These are phyloP conservation scores for Tenthredo amoena DNA, from an alignment of 2,888 invertebrate species.

Conservation along the genomic window DNA sequence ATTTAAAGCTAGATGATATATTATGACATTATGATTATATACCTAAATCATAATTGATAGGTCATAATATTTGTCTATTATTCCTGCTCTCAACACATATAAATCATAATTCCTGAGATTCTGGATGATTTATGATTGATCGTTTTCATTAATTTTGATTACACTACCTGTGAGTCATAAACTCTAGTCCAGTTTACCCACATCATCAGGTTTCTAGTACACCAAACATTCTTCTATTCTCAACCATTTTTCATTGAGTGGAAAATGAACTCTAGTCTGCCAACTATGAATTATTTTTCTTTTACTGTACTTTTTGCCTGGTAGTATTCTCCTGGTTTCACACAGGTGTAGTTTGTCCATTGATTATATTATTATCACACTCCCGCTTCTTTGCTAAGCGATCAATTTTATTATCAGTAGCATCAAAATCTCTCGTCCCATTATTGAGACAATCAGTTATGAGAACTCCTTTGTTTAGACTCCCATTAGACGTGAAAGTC, in stretches of 20 bases:
- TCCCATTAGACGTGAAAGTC: conserved; percentile 64
- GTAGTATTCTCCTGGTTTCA: conserved; percentile 53
- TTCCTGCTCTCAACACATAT: neutral
- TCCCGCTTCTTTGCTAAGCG: neutral
- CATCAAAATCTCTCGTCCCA: neutral
- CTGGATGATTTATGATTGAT: neutral
- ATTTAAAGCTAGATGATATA: neutral
- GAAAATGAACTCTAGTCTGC: neutral
- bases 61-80: neutral
- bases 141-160: neutral
- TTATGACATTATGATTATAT: neutral
- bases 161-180: neutral
- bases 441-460: conserved; percentile 33
- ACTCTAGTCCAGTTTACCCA: neutral
- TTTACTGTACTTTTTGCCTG: neutral
- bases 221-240: neutral
- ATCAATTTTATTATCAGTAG: conserved; percentile 48
- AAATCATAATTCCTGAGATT: conserved; percentile 5
- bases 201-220: neutral
- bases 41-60: neutral
- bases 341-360: conserved; percentile 64
- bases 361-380: conserved; percentile 51
- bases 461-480: conserved; percentile 24
- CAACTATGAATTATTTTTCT: neutral
- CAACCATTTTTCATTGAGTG: neutral